Percentiles rank a stretch among this genome's conserved stretches.
These are phyloP conservation scores for Phenganax stokvisi DNA, from an alignment of 92 coral and sea anemone genomes.

Conservation along the genomic window DNA sequence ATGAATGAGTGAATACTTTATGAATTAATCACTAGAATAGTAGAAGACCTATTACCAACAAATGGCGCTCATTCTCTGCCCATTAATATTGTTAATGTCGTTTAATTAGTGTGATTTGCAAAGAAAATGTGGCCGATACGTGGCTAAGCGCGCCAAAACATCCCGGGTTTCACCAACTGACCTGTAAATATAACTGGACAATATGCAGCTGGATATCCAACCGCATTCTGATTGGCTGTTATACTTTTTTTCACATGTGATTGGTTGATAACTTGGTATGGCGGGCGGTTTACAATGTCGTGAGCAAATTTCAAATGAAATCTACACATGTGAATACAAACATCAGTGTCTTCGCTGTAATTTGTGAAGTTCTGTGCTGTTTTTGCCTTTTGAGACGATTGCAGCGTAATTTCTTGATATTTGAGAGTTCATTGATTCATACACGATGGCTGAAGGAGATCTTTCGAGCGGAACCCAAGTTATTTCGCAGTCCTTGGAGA, in stretches of 20 bases:
- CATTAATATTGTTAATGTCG: too few relatives aligned
- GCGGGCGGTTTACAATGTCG: slow-evolving; percentile 24
- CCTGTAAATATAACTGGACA: neutral
- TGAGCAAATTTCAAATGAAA: slow-evolving; percentile 25
- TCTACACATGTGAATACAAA: neutral
- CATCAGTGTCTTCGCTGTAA: neutral
- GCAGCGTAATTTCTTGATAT: neutral
- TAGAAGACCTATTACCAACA: too few relatives aligned
- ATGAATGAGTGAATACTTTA: too few relatives aligned
- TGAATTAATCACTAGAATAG: too few relatives aligned
- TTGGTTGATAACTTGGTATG: slow-evolving; percentile 17
- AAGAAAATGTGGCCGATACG: too few relatives aligned
- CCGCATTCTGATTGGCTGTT: slow-evolving; percentile 28
- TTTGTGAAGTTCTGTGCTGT: neutral
- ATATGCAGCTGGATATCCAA: neutral
- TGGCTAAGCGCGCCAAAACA: too few relatives aligned
- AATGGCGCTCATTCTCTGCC: too few relatives aligned
- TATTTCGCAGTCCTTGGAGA: slow-evolving; percentile 17
- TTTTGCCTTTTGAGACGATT: neutral
- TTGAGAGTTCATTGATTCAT: neutral
- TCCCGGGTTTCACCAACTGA: too few relatives aligned
- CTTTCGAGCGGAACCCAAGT: neutral
- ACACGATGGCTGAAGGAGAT: slow-evolving; percentile 7
- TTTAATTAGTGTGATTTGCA: too few relatives aligned
- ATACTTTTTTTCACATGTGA: neutral